These are phyloP conservation scores for Microcebus tavaratra DNA, from an alignment of 2,113 vertebrate species.

Conservation along the genomic window DNA sequence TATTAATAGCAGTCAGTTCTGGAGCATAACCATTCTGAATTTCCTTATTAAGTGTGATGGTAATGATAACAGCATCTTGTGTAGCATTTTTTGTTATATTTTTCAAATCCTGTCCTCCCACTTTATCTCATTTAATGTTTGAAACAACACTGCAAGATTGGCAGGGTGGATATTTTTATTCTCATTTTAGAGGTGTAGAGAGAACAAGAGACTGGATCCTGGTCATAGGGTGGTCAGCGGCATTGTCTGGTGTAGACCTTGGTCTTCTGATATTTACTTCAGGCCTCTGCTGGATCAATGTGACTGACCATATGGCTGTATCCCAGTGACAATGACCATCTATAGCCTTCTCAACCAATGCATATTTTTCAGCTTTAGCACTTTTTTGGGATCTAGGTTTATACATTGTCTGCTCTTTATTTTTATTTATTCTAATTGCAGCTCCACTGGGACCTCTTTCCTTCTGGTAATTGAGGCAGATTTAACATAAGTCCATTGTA, in stretches of 20 bases:
- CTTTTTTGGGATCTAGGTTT: background rate
- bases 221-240: background rate
- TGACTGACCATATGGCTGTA: background rate
- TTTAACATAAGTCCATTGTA: background rate
- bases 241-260: background rate
- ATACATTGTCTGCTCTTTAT: background rate
- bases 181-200: background rate
- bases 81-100: background rate
- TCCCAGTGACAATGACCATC: background rate
- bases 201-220: background rate
- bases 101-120: background rate
- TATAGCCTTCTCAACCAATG: background rate
- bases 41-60: too few species aligned
- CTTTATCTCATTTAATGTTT: background rate
- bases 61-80: accelerated
- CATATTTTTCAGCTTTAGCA: background rate
- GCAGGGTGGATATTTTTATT: background rate
- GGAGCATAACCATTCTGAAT: background rate
- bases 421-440: background rate
- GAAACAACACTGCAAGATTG: background rate
- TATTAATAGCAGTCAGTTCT: background rate
- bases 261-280: background rate
- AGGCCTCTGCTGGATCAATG: background rate
- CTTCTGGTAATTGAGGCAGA: background rate
- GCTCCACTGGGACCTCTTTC: background rate